Evolutionary conservation across 2,888 invertebrate genomes (phyloP).

Genomic region (Chloroclysta siterata): DNA sequence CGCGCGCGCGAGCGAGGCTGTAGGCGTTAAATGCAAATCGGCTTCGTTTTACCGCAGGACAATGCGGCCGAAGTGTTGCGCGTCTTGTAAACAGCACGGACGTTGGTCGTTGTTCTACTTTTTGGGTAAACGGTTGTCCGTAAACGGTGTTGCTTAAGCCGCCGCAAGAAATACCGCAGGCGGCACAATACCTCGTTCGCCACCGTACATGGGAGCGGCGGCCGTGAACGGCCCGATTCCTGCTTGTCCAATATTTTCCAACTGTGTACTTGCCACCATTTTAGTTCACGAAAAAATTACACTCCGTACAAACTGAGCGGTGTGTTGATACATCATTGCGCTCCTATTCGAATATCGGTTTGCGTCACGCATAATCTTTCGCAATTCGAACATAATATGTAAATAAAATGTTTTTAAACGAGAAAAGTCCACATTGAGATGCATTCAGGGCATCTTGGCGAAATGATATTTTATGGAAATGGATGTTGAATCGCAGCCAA

Average conservation of each 20-base stretch:
- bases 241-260: slow-evolving; percentile 64
- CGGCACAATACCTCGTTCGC: slow-evolving; percentile 75
- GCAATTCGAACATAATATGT: slow-evolving; percentile 54
- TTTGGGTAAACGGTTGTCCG: slow-evolving; percentile 80
- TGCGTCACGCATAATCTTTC: slow-evolving; percentile 53
- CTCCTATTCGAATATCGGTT: slow-evolving; percentile 42
- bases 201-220: slow-evolving; percentile 71
- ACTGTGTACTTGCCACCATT: slow-evolving; percentile 55
- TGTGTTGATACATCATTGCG: slow-evolving; percentile 28
- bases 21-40: slow-evolving; percentile 80
- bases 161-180: slow-evolving; percentile 75
- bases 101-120: slow-evolving; percentile 81
- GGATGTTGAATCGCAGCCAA: slow-evolving; percentile 78
- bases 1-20: slow-evolving; percentile 50
- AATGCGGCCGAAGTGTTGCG: slow-evolving; percentile 78
- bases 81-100: slow-evolving; percentile 78
- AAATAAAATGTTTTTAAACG: slow-evolving; percentile 38
- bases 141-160: slow-evolving; percentile 76
- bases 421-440: slow-evolving; percentile 65
- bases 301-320: slow-evolving; percentile 50
- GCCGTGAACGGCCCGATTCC: slow-evolving; percentile 67
- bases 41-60: slow-evolving; percentile 75
- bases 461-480: slow-evolving; percentile 81
- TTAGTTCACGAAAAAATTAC: slow-evolving; percentile 58
- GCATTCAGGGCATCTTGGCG: slow-evolving; percentile 63